Evolutionary conservation across 2,113 vertebrate species (phyloP).

Genomic region (Nicator chloris): DNA sequence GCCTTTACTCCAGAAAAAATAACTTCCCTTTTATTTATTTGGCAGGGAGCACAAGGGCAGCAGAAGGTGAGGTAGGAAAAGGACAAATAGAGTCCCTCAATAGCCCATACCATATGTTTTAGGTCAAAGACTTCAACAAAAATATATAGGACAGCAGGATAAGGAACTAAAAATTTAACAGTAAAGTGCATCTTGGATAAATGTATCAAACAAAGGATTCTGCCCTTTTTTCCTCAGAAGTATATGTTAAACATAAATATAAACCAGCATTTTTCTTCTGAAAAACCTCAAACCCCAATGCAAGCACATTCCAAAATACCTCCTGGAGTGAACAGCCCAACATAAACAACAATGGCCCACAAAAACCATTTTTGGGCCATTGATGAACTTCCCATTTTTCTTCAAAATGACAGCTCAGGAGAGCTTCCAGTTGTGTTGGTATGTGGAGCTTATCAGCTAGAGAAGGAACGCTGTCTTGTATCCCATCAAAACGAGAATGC

Average conservation of each 20-base stretch:
- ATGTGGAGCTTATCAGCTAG: neutral
- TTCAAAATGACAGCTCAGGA: slow-evolving; percentile 20
- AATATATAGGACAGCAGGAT: neutral
- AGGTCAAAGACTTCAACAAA: neutral
- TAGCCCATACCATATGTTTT: neutral
- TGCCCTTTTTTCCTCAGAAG: neutral
- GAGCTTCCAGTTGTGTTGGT: neutral
- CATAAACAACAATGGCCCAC: neutral
- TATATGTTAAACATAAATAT: neutral
- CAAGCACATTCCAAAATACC: slow-evolving; percentile 12
- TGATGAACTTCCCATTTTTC: slow-evolving; percentile 1
- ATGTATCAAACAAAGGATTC: neutral
- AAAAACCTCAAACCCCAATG: slow-evolving; percentile 13
- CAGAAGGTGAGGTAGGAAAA: neutral
- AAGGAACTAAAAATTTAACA: neutral
- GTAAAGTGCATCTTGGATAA: neutral
- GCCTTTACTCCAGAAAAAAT: neutral
- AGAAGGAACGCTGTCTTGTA: neutral
- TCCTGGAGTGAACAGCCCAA: neutral
- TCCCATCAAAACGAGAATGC: neutral
- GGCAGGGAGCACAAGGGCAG: rapidly evolving
- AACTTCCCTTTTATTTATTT: neutral
- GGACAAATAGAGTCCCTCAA: neutral
- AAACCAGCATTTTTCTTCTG: neutral
- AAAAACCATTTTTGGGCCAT: slow-evolving; percentile 19